phyloP scores from a whole-genome alignment of 2,888 invertebrate genomes.

The Galeruca laticollis region DNA sequence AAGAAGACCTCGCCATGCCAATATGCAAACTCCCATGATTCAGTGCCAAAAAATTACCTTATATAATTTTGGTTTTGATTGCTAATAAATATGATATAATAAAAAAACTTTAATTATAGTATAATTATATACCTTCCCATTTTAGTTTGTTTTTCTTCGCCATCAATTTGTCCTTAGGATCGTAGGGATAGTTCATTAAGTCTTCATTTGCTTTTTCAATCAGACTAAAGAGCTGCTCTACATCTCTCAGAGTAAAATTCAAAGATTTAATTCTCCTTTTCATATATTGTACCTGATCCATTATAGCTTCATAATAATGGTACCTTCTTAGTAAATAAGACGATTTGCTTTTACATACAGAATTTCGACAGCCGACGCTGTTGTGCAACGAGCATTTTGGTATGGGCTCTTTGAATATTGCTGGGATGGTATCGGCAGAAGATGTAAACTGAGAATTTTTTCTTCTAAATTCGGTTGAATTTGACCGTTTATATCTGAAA shows the following conservation, averaged over 20 bases:
- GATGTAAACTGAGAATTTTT: neutral
- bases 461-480: neutral
- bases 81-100: no score
- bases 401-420: neutral
- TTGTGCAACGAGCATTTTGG: neutral
- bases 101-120: neutral
- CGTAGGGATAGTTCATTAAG: neutral
- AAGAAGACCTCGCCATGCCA: no score
- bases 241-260: constrained; percentile 2
- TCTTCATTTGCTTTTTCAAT: constrained; percentile 10
- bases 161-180: neutral
- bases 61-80: no score
- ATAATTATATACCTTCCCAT: constrained; percentile 3
- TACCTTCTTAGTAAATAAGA: neutral
- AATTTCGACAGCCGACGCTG: neutral
- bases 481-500: neutral
- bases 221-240: neutral
- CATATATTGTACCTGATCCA: constrained; percentile 16
- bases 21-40: no score
- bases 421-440: neutral
- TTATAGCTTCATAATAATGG: constrained; percentile 8
- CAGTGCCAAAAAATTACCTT: no score
- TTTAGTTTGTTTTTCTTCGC: neutral
- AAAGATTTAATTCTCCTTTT: constrained; percentile 9
- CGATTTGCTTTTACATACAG: neutral